phyloP scores from a whole-genome alignment of 1,140 invertebrate species.

The Lasioglossum albipes region DNA sequence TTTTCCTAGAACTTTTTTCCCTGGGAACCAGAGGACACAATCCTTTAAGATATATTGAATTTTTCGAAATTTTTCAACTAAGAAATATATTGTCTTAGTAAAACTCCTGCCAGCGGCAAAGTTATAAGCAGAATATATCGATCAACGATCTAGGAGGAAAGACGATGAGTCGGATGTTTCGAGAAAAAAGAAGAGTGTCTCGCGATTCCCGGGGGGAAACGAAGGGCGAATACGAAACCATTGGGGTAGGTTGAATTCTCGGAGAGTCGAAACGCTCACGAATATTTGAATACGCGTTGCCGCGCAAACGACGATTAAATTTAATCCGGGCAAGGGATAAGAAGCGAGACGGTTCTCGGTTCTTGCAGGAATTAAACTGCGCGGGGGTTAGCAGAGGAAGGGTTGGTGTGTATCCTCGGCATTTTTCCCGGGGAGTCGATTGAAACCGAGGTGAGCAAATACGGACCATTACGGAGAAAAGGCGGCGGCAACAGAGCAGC shows the following conservation, averaged over 20 bases:
- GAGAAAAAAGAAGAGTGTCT: too few relatives aligned
- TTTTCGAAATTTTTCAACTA: too few relatives aligned
- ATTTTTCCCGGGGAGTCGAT: constrained; percentile 35
- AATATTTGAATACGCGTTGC: constrained; percentile 1
- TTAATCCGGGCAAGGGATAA: constrained; percentile 16
- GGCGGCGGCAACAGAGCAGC: too few relatives aligned
- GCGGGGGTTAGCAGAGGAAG: not conserved
- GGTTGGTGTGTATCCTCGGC: constrained; percentile 1
- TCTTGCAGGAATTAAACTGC: constrained; percentile 31
- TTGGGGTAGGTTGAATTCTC: not conserved
- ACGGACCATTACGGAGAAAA: constrained; percentile 24
- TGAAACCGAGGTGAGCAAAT: constrained; percentile 40
- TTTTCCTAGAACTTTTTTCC: too few relatives aligned
- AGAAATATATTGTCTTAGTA: not conserved
- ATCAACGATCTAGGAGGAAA: not conserved
- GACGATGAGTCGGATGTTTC: too few relatives aligned
- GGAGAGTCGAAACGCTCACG: not conserved
- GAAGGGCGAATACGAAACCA: too few relatives aligned
- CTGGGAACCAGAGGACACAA: too few relatives aligned
- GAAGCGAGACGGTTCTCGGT: not conserved
- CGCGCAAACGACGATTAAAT: constrained; percentile 28
- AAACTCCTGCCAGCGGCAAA: not conserved
- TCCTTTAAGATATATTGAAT: too few relatives aligned
- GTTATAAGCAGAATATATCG: not conserved
- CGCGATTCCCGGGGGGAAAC: too few relatives aligned